A percentile compares a stretch with the other conserved stretches of the same genome.
Evolutionary conservation across 92 coral and sea anemone genomes (phyloP).

Genomic region (Porites divaricata): DNA sequence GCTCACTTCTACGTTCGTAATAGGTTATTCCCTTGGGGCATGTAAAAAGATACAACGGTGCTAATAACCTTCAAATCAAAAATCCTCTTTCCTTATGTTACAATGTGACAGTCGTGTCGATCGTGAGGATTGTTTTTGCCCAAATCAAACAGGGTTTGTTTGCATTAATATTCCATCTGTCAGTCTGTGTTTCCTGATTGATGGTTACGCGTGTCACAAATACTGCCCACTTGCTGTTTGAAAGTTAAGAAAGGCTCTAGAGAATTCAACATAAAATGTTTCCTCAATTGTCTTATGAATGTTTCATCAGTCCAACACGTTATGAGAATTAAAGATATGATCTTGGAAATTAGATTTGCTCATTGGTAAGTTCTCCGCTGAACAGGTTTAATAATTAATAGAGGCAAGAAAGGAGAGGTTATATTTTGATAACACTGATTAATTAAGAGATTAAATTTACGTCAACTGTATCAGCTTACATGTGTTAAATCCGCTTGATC

Average conservation of each 20-base stretch:
- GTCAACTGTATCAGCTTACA: slow-evolving; percentile 43
- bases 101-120: slow-evolving; percentile 34
- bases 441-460: not conserved
- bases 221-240: not conserved
- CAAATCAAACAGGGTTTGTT: slow-evolving; percentile 41
- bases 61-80: not conserved
- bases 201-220: slow-evolving; percentile 35
- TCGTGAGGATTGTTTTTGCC: slow-evolving; percentile 12
- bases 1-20: slow-evolving; percentile 4
- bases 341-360: no score
- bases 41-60: slow-evolving; percentile 26
- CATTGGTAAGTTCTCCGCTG: no score
- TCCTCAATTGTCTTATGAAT: no score
- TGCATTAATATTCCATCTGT: slow-evolving; percentile 46
- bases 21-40: slow-evolving; percentile 31
- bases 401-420: no score
- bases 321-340: no score
- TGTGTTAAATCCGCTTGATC: not conserved
- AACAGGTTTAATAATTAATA: no score
- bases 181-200: slow-evolving; percentile 21
- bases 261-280: no score
- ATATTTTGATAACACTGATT: no score
- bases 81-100: slow-evolving; percentile 31
- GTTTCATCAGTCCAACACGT: no score
- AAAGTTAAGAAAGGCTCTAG: no score